Conservation (phyloP, 2,888 invertebrate genomes). For the Pilophorus perplexus region DNA sequence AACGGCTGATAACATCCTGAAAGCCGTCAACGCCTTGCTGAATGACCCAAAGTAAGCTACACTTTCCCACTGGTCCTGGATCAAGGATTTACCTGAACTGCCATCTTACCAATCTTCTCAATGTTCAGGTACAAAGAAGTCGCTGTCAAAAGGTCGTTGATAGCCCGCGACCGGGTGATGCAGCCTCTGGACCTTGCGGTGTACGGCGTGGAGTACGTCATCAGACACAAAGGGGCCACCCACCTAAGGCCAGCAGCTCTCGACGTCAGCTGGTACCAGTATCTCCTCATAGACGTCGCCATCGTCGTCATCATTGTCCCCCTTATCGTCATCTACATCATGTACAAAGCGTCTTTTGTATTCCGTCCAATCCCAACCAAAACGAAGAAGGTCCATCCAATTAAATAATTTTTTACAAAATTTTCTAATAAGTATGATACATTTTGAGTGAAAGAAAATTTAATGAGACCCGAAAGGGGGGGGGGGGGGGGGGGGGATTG, state of each 20-base stretch:
- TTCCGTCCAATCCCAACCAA: background rate
- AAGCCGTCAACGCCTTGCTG: conserved; percentile 1
- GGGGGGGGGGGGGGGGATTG: too few relatives aligned
- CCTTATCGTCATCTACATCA: background rate
- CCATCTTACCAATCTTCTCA: background rate
- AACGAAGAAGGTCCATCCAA: too few relatives aligned
- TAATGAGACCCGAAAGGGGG: too few relatives aligned
- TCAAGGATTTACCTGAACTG: background rate
- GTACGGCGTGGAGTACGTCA: conserved; percentile 65
- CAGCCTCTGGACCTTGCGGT: conserved; percentile 60
- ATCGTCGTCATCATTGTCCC: conserved; percentile 37
- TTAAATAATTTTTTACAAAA: too few relatives aligned
- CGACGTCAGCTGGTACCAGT: conserved; percentile 49
- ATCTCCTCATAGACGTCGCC: conserved; percentile 49
- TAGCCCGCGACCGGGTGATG: conserved; percentile 57
- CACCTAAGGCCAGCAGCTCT: conserved; percentile 49
- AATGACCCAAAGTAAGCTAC: conserved; percentile 6
- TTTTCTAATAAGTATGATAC: too few relatives aligned
- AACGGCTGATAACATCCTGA: conserved; percentile 6
- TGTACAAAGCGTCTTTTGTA: background rate
- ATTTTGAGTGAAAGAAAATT: too few relatives aligned
- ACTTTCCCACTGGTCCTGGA: background rate
- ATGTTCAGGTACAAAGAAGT: conserved; percentile 42
- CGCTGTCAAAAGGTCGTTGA: conserved; percentile 43
- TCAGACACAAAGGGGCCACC: conserved; percentile 57